phyloP scores from a whole-genome alignment of 2,888 invertebrate species.

The Zele albiditarsus region DNA sequence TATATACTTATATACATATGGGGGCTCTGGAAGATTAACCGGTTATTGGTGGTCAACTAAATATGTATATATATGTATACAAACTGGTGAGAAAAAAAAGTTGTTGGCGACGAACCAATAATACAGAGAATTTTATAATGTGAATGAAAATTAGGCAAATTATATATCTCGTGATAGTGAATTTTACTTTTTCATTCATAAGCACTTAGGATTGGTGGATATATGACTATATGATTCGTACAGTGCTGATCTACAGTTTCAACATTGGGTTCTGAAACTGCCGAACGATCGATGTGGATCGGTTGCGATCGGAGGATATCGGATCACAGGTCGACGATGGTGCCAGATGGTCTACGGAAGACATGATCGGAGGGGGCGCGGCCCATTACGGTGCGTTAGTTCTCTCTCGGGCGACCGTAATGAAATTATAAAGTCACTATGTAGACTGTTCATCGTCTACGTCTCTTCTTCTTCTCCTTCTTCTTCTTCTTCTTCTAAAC shows the following conservation, averaged over 20 bases:
- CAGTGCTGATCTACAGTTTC: neutral
- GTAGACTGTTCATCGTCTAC: conserved; percentile 26
- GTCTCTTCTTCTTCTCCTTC: neutral
- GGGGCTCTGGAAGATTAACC: neutral
- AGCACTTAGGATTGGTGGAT: conserved; percentile 22
- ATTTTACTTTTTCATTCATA: neutral
- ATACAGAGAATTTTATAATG: conserved; percentile 20
- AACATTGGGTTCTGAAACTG: conserved; percentile 24
- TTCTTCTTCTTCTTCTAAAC: neutral
- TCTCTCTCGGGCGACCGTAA: conserved; percentile 56
- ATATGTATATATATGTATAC: conserved; percentile 2
- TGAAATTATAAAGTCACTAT: conserved; percentile 63
- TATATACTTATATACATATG: neutral
- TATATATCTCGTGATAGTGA: conserved; percentile 24
- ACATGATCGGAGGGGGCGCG: conserved; percentile 51
- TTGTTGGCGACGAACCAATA: conserved; percentile 2
- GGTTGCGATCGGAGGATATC: conserved; percentile 53
- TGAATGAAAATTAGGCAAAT: conserved; percentile 28
- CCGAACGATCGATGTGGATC: conserved; percentile 48
- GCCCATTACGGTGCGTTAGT: conserved; percentile 57
- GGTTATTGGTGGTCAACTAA: neutral
- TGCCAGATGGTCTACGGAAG: conserved; percentile 69
- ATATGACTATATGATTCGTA: conserved; percentile 12
- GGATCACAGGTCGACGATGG: conserved; percentile 58
- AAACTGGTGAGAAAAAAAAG: neutral